Evolutionary conservation across 2,888 invertebrate species (phyloP).

Genomic region (Polydrusus cervinus): DNA sequence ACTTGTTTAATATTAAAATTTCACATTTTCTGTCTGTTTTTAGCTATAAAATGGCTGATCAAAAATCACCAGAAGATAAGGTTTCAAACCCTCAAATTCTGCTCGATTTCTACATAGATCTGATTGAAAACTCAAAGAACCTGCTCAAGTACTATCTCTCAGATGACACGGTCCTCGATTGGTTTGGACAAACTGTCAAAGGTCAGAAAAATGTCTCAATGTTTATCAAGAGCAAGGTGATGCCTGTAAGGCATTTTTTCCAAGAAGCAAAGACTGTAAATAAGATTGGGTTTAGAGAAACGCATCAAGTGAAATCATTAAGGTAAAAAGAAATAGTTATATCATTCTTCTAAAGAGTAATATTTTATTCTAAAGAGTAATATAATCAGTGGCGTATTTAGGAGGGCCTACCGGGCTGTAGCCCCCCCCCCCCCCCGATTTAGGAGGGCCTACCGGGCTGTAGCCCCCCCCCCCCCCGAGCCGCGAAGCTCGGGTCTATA

Average conservation of each 20-base stretch:
- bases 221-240: slow-evolving; percentile 74
- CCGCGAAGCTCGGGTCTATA: too few species aligned
- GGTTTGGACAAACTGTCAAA: slow-evolving; percentile 79
- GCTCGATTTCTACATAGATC: slow-evolving; percentile 66
- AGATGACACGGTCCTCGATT: slow-evolving; percentile 73
- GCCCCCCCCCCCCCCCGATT: too few species aligned
- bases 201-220: slow-evolving; percentile 75
- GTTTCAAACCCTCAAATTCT: slow-evolving; percentile 64
- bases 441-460: too few species aligned
- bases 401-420: too few species aligned
- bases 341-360: too few species aligned
- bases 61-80: slow-evolving; percentile 60
- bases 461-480: too few species aligned
- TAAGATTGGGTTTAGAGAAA: slow-evolving; percentile 67
- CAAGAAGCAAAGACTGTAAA: slow-evolving; percentile 61
- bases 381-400: too few species aligned
- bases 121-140: slow-evolving; percentile 66
- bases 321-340: too few species aligned
- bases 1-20: slow-evolving; percentile 1
- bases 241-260: slow-evolving; percentile 64
- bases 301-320: slow-evolving; percentile 64
- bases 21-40: not conserved
- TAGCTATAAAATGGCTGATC: slow-evolving; percentile 26
- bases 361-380: too few species aligned
- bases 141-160: slow-evolving; percentile 65